Evolutionary conservation across 2,797 vertebrate genomes (phyloP), one percentile per base, ranked within the genome.

Genomic region (Gobio occitaniae): DNA sequence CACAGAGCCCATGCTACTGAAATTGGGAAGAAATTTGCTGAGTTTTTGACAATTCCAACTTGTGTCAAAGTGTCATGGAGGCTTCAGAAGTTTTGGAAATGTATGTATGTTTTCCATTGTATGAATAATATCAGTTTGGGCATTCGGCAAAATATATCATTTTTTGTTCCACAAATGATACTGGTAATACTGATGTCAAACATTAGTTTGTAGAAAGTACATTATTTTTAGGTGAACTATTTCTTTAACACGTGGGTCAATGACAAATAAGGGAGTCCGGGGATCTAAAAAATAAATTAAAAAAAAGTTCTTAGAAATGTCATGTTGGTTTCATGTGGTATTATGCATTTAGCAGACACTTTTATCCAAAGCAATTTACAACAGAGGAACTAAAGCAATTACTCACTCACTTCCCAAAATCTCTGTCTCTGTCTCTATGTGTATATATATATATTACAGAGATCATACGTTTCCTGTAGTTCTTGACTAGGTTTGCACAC

Each of bases 11-110:
- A 44, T 87, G 88, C 84, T 47, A n/a, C 50, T 65, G 80, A 81
- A 86, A 81, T 63, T 81, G 78, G 38, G 71, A 82, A 78, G 76
- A 82, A 86, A 87, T 83, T 32, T 70, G 72, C 76, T 83, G 80
- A 83, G 32, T 78, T 70, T 82, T 79, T 79, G 72, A 69, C 36
- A 6, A 71, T 38, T 81, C 15, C n/a, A 56, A 47, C 59, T 68
- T 38, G 19, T 36, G 44, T 68, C 63, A 3, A 68, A 63, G 56
- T 75, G 32, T 61, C 44, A 41, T 50, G 44, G 47, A 29, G 44
- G 56, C 47, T 65, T 38, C 2, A 54, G 6, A 69, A 25, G 21
- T 56, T 19, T 76, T 59, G 52, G 74, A 7, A 59, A 38, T 44
- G 9, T 44, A 44, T 44, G 41, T 41, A 41, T 41, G 41, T 41